These are phyloP conservation scores for Globodera ellingtonae DNA, from an alignment of 1,140 invertebrate genomes.

Conservation along the genomic window DNA sequence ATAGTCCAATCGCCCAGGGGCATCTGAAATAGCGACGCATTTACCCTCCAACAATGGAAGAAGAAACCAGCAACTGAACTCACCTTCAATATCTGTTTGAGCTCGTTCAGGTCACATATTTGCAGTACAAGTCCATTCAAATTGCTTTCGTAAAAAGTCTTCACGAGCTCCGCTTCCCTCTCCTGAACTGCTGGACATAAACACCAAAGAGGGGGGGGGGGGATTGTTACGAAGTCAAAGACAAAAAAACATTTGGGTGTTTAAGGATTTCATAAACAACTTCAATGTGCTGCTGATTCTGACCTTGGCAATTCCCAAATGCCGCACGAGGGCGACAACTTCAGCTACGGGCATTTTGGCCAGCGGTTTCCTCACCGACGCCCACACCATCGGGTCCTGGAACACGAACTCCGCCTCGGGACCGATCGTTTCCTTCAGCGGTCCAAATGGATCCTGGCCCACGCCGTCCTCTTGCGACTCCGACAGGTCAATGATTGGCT, in stretches of 20 bases:
- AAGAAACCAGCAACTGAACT: neutral
- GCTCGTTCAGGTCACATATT: slow-evolving; percentile 60
- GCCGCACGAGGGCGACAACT: slow-evolving; percentile 2
- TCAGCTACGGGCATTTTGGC: slow-evolving; percentile 52
- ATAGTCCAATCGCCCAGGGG: slow-evolving; percentile 63
- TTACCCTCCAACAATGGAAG: neutral
- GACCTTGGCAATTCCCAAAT: slow-evolving; percentile 20
- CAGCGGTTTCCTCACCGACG: slow-evolving; percentile 48
- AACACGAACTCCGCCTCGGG: slow-evolving; percentile 53
- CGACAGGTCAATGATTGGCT: slow-evolving; percentile 35
- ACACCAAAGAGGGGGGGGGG: no score
- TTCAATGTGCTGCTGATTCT: no score
- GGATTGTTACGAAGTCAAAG: no score
- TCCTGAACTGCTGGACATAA: neutral
- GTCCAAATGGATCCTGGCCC: slow-evolving; percentile 29
- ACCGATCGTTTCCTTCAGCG: slow-evolving; percentile 40
- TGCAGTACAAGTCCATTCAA: slow-evolving; percentile 61
- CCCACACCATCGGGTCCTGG: slow-evolving; percentile 55
- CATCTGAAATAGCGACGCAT: slow-evolving; percentile 37
- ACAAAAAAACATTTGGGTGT: no score
- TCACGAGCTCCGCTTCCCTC: slow-evolving; percentile 22
- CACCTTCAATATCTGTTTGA: slow-evolving; percentile 49
- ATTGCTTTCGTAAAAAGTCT: slow-evolving; percentile 49
- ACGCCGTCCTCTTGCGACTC: slow-evolving; percentile 46
- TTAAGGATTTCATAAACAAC: no score